Base-by-base conservation (phyloP, 2,888 invertebrate genomes). In the Loripinus fragilis region DNA sequence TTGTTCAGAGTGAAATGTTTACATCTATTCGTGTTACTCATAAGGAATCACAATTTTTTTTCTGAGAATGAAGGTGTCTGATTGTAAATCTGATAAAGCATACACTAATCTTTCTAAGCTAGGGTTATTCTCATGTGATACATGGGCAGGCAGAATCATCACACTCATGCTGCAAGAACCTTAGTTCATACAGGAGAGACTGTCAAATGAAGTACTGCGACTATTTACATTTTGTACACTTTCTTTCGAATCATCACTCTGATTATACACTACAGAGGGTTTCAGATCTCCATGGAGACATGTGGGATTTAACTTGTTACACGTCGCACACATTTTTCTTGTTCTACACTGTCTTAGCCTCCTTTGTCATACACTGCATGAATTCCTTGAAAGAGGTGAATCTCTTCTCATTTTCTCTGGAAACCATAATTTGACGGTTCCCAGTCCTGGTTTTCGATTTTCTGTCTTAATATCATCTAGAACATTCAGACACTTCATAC, bases 41-140 rank as follows among this genome's bases (percentile, higher is more conserved):
- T 17, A 85, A 55, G 30, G 38, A 67, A 41, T 78, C 64, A 33
- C 67, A 50, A 15, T 80, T 81, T n/a, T 71, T 33, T 3, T 80
- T n/a, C n/a, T 71, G 3, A 76, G 66, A 42, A 83, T 52, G 68
- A 86, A 85, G 8, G 85, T 78, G 38, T 87, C 81, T 2, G 80
- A 80, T 41, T 83, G 81, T 10, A 81, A 72, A 65, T 87, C 87
- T 20, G 85, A 25, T 23, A 86, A 30, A 0, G 82, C 85, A 67
- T 85, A 86, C 25, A 83, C 79, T 7, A 83, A 35, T 20, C n/a
- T 33, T 71, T 85, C 82, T 38, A 38, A 35, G 20, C 75, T 42
- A 0, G 81, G 86, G 7, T 74, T 64, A 35, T 71, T 25, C 10
- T 28, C 48, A 64, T 68, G 72, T 15, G 81, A 77, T 2, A 86